These are phyloP conservation scores for Zaprionus kolodkinae DNA, from an alignment of 1,140 invertebrate genomes.

Conservation along the genomic window DNA sequence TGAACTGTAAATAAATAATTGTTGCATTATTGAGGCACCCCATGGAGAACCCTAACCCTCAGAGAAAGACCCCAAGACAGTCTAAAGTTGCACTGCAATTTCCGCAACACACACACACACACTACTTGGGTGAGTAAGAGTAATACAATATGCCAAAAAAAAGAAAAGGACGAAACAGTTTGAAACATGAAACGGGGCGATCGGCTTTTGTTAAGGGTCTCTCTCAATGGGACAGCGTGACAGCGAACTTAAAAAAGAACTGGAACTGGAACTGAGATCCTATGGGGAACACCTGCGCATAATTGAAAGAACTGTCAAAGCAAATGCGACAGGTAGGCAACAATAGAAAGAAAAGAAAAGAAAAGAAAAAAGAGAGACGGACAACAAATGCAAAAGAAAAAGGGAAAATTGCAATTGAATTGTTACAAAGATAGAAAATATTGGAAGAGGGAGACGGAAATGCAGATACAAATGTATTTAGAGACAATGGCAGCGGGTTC, in stretches of 20 bases:
- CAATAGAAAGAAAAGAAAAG: slow-evolving; percentile 22
- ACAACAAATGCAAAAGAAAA: slow-evolving; percentile 33
- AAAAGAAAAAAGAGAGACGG: slow-evolving; percentile 7
- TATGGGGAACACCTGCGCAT: slow-evolving; percentile 40
- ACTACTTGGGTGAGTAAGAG: too few relatives aligned
- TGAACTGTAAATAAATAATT: background rate
- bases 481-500: slow-evolving; percentile 10
- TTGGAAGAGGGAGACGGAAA: slow-evolving; percentile 1
- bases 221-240: background rate
- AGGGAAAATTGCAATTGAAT: slow-evolving; percentile 63
- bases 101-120: slow-evolving; percentile 28
- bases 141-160: slow-evolving; percentile 58
- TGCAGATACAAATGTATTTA: background rate
- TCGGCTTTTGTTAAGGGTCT: slow-evolving; percentile 43
- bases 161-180: slow-evolving; percentile 51
- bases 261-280: slow-evolving; percentile 10
- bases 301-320: slow-evolving; percentile 56
- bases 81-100: slow-evolving; percentile 53
- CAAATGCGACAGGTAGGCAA: slow-evolving; percentile 46
- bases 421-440: slow-evolving; percentile 10
- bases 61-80: background rate
- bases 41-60: background rate
- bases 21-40: background rate
- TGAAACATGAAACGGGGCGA: slow-evolving; percentile 63
- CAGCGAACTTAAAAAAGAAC: background rate